phyloP scores from a whole-genome alignment of 2,888 invertebrate species.

The Agrotis clavis region DNA sequence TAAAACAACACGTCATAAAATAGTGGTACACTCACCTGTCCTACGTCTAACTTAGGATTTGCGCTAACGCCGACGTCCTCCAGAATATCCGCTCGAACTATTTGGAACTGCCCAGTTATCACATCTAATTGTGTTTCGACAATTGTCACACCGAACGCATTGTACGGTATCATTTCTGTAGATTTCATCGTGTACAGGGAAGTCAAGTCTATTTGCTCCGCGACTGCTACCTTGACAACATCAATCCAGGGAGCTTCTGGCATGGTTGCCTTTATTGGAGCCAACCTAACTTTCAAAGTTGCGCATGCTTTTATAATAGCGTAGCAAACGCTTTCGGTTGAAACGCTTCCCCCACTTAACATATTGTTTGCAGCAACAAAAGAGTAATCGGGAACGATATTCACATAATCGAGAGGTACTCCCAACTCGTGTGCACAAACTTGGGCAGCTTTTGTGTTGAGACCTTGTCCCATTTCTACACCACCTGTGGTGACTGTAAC shows the following conservation, averaged over 20 bases:
- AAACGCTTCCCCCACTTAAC: background rate
- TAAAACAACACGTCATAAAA: too few species aligned
- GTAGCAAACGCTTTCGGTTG: background rate
- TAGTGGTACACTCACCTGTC: background rate
- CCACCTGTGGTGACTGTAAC: constrained; percentile 94
- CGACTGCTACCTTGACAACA: background rate
- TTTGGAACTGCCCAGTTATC: constrained; percentile 92
- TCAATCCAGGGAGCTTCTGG: background rate
- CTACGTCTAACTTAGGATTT: constrained; percentile 2
- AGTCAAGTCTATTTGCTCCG: background rate
- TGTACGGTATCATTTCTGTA: background rate
- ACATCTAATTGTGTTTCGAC: constrained; percentile 71
- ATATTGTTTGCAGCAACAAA: constrained; percentile 92
- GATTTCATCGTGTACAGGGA: constrained; percentile 1
- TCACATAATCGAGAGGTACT: constrained; percentile 92
- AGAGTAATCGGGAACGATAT: constrained; percentile 91
- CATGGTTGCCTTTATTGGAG: background rate
- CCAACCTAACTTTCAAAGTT: background rate
- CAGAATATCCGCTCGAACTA: constrained; percentile 92
- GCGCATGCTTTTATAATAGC: background rate
- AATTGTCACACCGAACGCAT: constrained; percentile 6
- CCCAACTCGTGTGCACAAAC: constrained; percentile 94
- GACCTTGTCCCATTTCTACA: constrained; percentile 95
- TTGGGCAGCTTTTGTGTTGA: constrained; percentile 95
- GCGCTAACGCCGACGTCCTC: constrained; percentile 93